phyloP scores from a whole-genome alignment of 2,797 vertebrate species.

The Scolopax bukidnonensis region DNA sequence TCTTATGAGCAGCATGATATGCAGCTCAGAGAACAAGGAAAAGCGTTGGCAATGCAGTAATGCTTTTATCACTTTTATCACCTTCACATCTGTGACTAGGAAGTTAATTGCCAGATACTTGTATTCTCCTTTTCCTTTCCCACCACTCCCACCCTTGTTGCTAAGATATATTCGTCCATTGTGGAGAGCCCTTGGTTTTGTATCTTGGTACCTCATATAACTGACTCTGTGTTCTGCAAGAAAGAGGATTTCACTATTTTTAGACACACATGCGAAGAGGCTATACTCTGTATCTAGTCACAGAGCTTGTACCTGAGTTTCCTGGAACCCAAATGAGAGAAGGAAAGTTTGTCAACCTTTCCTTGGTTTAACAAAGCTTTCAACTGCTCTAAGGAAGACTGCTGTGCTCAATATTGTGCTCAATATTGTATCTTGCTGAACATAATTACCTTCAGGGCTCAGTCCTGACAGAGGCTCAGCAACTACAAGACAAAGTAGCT shows the following conservation, averaged over 20 bases:
- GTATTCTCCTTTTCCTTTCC: conserved; percentile 72
- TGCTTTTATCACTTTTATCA: conserved; percentile 72
- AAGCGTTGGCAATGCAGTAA: conserved; percentile 39
- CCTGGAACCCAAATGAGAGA: neutral
- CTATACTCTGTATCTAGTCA: neutral
- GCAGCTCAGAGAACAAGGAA: conserved; percentile 48
- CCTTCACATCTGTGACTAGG: conserved; percentile 69
- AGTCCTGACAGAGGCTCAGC: neutral
- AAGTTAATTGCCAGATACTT: conserved; percentile 70
- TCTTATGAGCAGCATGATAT: neutral
- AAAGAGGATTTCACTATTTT: conserved; percentile 2
- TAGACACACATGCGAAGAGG: neutral
- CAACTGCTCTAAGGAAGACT: neutral
- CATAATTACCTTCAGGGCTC: neutral
- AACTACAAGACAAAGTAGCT: neutral
- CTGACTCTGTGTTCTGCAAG: neutral
- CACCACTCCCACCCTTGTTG: conserved; percentile 70
- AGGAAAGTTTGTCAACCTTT: neutral
- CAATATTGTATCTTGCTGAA: neutral
- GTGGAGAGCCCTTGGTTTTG: conserved; percentile 34
- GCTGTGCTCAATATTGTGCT: neutral
- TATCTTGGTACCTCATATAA: neutral
- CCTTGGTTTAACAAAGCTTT: neutral
- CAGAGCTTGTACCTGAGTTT: neutral
- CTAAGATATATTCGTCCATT: conserved; percentile 53